Conservation (phyloP, 2,888 invertebrate species). For the Synergus umbraculus region DNA sequence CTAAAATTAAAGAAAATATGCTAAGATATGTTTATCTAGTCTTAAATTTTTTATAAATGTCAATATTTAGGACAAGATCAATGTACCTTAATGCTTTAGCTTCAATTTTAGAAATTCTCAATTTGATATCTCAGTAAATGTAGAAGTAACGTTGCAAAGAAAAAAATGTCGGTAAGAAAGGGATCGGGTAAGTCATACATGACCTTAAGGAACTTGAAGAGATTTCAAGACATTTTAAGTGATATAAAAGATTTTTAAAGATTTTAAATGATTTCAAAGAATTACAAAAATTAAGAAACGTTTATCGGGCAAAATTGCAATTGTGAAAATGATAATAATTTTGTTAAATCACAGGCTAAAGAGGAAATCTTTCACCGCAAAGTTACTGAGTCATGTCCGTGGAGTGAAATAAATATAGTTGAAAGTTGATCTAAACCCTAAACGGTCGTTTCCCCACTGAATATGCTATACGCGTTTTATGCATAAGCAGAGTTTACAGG, state of each 20-base stretch:
- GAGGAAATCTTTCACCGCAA: slow-evolving; percentile 5
- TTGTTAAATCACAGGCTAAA: neutral
- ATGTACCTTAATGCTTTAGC: no score
- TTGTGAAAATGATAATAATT: slow-evolving; percentile 8
- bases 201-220: neutral
- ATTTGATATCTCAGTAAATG: no score
- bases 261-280: no score
- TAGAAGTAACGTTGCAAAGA: no score
- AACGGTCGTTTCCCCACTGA: slow-evolving; percentile 28
- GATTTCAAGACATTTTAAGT: neutral
- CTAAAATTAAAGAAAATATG: no score
- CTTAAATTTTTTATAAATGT: no score
- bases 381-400: slow-evolving; percentile 6
- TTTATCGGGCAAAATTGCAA: neutral
- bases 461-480: slow-evolving; percentile 11
- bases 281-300: neutral
- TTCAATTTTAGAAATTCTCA: no score
- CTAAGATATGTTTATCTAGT: no score
- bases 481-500: slow-evolving; percentile 12
- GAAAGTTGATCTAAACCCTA: slow-evolving; percentile 25
- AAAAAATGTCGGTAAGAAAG: no score
- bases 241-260: no score
- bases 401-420: slow-evolving; percentile 6
- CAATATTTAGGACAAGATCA: no score
- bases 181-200: no score